Conservation (phyloP, 2,888 invertebrate genomes). For the Drosophila villosipedis region DNA sequence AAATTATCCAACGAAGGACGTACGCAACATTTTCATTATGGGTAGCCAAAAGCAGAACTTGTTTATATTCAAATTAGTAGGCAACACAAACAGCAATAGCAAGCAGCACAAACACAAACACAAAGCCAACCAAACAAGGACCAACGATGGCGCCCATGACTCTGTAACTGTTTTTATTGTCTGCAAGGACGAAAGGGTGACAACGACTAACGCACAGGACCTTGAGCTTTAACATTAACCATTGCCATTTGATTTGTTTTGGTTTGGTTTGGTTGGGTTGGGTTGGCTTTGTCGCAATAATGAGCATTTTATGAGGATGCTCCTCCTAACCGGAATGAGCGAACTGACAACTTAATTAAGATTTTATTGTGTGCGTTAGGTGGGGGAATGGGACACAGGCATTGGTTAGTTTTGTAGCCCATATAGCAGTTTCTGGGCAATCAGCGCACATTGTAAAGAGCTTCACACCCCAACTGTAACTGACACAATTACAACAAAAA, state of each 20-base stretch:
- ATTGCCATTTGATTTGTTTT: slow-evolving; percentile 76
- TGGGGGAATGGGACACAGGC: background rate
- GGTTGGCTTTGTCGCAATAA: slow-evolving; percentile 56
- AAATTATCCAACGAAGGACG: slow-evolving; percentile 64
- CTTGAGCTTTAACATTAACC: slow-evolving; percentile 65
- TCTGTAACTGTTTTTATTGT: slow-evolving; percentile 54
- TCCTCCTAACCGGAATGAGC: slow-evolving; percentile 30
- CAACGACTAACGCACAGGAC: slow-evolving; percentile 52
- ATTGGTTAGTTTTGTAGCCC: slow-evolving; percentile 11
- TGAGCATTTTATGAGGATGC: slow-evolving; percentile 77
- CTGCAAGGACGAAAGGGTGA: slow-evolving; percentile 56
- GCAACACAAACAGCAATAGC: slow-evolving; percentile 64
- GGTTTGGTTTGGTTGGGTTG: slow-evolving; percentile 65
- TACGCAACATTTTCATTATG: slow-evolving; percentile 73
- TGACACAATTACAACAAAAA: slow-evolving; percentile 24
- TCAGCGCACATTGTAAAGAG: slow-evolving; percentile 48
- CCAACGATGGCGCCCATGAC: slow-evolving; percentile 26
- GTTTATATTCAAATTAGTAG: slow-evolving; percentile 81
- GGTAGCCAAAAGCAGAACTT: slow-evolving; percentile 71
- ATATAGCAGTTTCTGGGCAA: slow-evolving; percentile 35
- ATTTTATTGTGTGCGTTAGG: slow-evolving; percentile 70
- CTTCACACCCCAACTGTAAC: slow-evolving; percentile 13
- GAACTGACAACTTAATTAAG: slow-evolving; percentile 78
- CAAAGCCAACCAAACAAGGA: slow-evolving; percentile 21
- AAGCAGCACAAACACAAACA: background rate